Conservation (phyloP, 1,140 invertebrate species). For the Papilio aristodemus region DNA sequence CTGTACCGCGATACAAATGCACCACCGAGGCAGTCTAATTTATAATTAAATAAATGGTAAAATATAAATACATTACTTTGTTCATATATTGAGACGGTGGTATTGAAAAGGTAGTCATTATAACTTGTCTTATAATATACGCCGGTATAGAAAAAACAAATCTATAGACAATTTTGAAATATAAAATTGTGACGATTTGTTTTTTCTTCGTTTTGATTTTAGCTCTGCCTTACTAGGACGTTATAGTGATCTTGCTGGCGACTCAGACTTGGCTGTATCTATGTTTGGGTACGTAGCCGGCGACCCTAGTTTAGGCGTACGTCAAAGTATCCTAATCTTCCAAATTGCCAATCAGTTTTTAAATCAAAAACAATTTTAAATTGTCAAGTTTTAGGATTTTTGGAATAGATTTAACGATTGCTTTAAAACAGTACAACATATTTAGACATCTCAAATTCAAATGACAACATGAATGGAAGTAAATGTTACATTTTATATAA, state of each 20-base stretch:
- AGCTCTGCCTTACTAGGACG: background rate
- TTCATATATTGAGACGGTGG: constrained; percentile 16
- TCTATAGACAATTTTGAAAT: background rate
- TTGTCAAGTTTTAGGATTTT: background rate
- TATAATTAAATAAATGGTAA: background rate
- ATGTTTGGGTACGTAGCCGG: too few relatives aligned
- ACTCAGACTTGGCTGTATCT: too few relatives aligned
- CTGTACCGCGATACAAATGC: too few relatives aligned
- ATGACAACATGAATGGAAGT: too few relatives aligned
- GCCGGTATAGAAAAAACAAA: background rate
- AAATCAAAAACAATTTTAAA: background rate
- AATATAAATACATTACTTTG: constrained; percentile 16
- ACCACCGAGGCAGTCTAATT: too few relatives aligned
- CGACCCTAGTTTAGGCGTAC: too few relatives aligned
- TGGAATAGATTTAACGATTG: background rate
- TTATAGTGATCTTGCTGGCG: too few relatives aligned
- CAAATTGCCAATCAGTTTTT: background rate
- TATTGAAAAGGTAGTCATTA: background rate
- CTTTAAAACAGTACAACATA: background rate
- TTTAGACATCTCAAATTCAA: background rate
- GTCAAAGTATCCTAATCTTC: too few relatives aligned
- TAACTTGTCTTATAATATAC: background rate
- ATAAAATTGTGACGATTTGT: background rate
- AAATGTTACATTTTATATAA: too few relatives aligned
- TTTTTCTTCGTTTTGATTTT: background rate